Base-by-base conservation (phyloP, 64 coral and sea anemone genomes). In the Pocillopora damicornis region DNA sequence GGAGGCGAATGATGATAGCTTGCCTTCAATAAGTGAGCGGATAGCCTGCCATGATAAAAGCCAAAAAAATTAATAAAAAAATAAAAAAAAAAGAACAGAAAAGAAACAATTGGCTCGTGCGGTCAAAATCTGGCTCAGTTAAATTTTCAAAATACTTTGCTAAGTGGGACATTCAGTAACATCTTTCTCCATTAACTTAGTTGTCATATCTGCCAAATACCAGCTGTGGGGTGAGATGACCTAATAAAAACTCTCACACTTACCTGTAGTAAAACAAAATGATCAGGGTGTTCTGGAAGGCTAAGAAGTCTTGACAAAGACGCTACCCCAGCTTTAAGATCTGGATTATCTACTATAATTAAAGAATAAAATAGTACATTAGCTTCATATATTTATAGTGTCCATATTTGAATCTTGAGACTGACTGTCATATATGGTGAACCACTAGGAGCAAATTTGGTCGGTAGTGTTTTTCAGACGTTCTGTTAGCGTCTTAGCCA, bases 211-310 rank as follows among this genome's bases (percentile, higher is more conserved):
- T 51, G 42, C 42, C 42, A 51, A 51, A 51, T 51, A 51, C 42
- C 42, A 51, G 42, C 42, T 51, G 42, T 51, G 7, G 42, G 42
- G 3, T 51, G 42, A 51, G 7, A 51, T 7, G 7, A 7, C 42
- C 7, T 2, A 63, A 17, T 17, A 13, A 63, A 63, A 63, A 13
- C 3, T 17, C 4, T 42, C 30, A 15, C 37, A 8, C 36, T 77
- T 77, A 98, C 96, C 93, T 98, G 93, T 77, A 98, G 79, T n/a
- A 94, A 60, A 38, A 98, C 90, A 88, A 90, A 94, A 17, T 91
- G 90, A 88, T 98, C 96, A 26, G 82, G 74, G 25, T 98, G 96
- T 74, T 98, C 81, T 18, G 96, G 96, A 75, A 98, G 65, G 20
- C 83, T 90, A 4, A 98, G 90, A 36, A 98, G 73, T 73, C 85